Base-by-base conservation (phyloP, 2,113 vertebrate species). In the Sapayoa aenigma region DNA sequence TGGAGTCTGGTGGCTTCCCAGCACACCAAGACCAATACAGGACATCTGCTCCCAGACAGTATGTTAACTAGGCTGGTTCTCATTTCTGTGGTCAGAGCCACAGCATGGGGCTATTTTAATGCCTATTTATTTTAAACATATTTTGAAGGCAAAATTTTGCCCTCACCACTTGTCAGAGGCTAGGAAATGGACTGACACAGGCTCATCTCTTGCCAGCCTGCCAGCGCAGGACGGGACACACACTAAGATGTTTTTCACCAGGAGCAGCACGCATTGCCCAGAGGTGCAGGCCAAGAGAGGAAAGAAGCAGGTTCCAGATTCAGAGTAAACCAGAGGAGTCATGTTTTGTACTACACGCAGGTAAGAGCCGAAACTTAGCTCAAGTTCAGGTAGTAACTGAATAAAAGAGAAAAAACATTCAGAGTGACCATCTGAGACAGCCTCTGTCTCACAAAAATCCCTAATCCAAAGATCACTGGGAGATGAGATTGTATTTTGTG, bases 31-130 rank as follows among this genome's bases (percentile, higher is more conserved):
- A 81, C 33, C 4, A 20, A 15, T 20, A n/a, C 69, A 53, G 66
- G 69, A 89, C 90, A 95, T 95, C 86, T 96, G 95, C 42, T 95
- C 47, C 62, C 85, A 86, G 68, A 71, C 19, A 80, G 46, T 10
- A 27, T 62, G 63, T 69, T 87, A 67, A 58, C 85, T 53, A 62
- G 39, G 18, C 76, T 96, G 93, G 76, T 82, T 94, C 90, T 89
- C 88, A 30, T 93, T 52, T 65, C 76, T 89, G 92, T 42, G 88
- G 94, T 93, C 66, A 82, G 83, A 90, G 66, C 52, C 88, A 89
- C 94, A 90, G 89, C 80, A 73, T 53, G 63, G 37, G 23, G 67
- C 62, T 71, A 89, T 93, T 96, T 93, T 91, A 75, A 92, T 39
- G 52, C 74, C 80, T 90, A 56, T 41, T 93, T 92, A 89, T 83